Base-by-base conservation (phyloP, 2,888 invertebrate species). In the Xylocampa areola region DNA sequence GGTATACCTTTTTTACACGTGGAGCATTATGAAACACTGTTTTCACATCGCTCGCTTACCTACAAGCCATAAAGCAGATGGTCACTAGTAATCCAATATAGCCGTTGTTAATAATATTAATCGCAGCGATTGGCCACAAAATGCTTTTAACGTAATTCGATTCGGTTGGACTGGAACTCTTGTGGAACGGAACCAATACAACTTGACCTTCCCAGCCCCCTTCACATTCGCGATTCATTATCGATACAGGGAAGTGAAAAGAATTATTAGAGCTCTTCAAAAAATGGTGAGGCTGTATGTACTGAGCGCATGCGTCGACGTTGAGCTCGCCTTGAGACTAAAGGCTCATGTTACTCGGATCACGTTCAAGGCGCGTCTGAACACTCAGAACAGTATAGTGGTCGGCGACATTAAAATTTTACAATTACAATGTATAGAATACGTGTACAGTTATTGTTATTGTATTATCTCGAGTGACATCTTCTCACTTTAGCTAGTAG, bases 121-220 rank as follows among this genome's bases (percentile, higher is more conserved):
- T 89, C 86, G 88, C 86, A 80, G 85, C 80, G 86, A 89, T 91
- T 89, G 89, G 90, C 91, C 90, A 88, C 90, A 91, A 90, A 91
- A 90, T 91, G 86, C 86, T 89, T 88, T 90, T 86, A 90, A 91
- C 85, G 89, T 90, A 91, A 91, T 91, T 92, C 89, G 91, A 92
- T 88, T 90, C 90, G 88, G 87, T 82, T 81, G 80, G 85, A 85
- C 84, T 88, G 88, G 85, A 86, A 88, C 87, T 86, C 88, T 88
- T 82, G 84, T 87, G 85, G 85, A 87, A 88, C 81, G 76, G 73
- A 84, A 86, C 92, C 89, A 90, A 68, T 73, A 74, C 73, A 81
- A 68, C 55, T 69, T 83, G 91, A 82, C 66, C 90, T 82, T 76
- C 71, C 69, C 48, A 68, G 73, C 76, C 81, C 78, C 74, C 77